Percentiles rank a stretch among this genome's conserved stretches.
Evolutionary conservation across 1,140 invertebrate species (phyloP).

Genomic region (Euura lappo): DNA sequence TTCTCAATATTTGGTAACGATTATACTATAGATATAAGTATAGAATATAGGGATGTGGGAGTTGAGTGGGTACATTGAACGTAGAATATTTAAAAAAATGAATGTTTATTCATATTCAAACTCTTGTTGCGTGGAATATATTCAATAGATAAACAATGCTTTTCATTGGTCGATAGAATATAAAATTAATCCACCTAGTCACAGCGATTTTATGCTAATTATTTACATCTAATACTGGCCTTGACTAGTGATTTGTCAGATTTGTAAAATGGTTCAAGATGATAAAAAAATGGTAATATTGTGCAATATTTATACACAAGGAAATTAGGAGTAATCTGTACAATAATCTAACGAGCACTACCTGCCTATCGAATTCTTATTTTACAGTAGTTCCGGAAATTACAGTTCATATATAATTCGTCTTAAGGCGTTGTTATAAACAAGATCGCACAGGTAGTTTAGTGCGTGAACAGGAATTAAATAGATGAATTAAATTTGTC

Average conservation of each 20-base stretch:
- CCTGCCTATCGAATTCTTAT: too few species aligned
- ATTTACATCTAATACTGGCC: slow-evolving; percentile 1
- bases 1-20: too few species aligned
- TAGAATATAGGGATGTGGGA: not conserved
- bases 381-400: not conserved
- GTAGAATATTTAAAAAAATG: not conserved
- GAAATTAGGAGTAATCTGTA: too few species aligned
- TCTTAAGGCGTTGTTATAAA: not conserved
- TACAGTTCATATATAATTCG: not conserved
- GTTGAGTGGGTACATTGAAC: not conserved
- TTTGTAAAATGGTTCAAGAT: not conserved
- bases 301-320: not conserved
- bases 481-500: not conserved
- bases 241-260: not conserved
- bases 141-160: not conserved
- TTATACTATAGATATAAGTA: too few species aligned
- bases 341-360: too few species aligned
- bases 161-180: not conserved
- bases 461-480: not conserved
- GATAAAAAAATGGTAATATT: too few species aligned
- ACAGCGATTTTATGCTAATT: not conserved
- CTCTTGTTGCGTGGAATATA: not conserved
- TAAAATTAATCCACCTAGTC: not conserved
- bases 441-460: not conserved
- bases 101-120: not conserved